These are phyloP conservation scores for Bruchidius siliquastri DNA, from an alignment of 2,888 invertebrate species.

Conservation along the genomic window DNA sequence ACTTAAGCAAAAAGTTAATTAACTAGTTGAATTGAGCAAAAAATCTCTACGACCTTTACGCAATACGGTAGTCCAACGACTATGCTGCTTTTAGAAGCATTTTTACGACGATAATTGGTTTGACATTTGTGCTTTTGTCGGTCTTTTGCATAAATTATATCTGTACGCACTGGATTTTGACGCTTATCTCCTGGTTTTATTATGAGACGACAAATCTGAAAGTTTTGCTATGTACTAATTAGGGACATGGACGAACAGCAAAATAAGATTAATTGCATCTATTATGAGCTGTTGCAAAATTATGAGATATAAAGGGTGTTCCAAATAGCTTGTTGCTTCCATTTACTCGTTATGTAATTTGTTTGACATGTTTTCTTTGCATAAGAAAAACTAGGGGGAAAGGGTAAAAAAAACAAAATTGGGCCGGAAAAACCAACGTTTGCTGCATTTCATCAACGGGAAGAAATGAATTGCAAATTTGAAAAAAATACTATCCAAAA, in stretches of 20 bases:
- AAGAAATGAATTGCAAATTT: no score
- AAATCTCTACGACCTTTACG: background rate
- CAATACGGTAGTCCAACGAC: background rate
- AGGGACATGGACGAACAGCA: background rate
- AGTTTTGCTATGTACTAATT: background rate
- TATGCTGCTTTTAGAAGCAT: background rate
- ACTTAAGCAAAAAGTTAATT: background rate
- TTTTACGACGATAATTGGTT: background rate
- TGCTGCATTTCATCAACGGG: no score
- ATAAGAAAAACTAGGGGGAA: no score
- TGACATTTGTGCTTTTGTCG: background rate
- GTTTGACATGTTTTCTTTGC: no score
- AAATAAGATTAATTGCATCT: background rate
- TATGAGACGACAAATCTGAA: background rate
- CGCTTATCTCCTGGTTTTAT: background rate
- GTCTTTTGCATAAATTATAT: background rate
- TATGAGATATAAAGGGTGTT: background rate
- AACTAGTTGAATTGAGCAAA: background rate
- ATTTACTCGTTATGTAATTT: no score
- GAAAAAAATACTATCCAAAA: no score
- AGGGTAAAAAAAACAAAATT: no score
- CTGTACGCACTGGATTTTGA: background rate
- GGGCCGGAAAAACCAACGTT: no score
- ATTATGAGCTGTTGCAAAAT: background rate
- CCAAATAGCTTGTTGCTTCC: background rate